Evolutionary conservation across 1,140 invertebrate species (phyloP), one percentile per base, ranked within the genome.

Genomic region (Drosophila fuyamai): DNA sequence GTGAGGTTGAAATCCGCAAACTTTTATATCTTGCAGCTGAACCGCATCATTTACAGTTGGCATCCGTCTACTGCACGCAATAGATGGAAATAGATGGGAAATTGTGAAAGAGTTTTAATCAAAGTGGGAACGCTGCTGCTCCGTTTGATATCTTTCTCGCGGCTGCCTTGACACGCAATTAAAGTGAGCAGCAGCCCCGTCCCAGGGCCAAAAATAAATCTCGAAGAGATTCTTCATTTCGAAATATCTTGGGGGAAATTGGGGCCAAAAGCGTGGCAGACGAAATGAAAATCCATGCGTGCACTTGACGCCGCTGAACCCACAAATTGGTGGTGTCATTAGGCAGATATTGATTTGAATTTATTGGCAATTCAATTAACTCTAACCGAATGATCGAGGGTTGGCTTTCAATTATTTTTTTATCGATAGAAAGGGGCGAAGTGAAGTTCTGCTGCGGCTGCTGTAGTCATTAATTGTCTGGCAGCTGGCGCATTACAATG

Each of bases 311-410:
- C 67, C 41, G 16, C 51, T 71, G 67, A 71, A 70, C 67, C 54
- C 73, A 61, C 70, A 73, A 73, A 73, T 73, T 73, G 70, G 56
- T 73, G 47, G 61, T 67, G 72, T 73, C 73, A 76, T 58, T 76
- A 67, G 73, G 47, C 44, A 58, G 62, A 76, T 76, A 76, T 76
- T 76, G 73, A 76, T 76, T 76, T 76, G 62, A 76, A 76, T 76
- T 76, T 76, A 76, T 76, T 76, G 73, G 73, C 72, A 76, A 76
- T 76, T 76, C 48, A 76, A 76, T 76, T 76, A 76, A 59, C 29
- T 66, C 41, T 71, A 71, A 71, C 51, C 66, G 65, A 71, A 58
- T 71, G 38, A 55, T 63, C 50, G 65, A 18, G 6, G 46, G 58
- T 40, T 46, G 18, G 47, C 14, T 68, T 43, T 67, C 62, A 32